Base-by-base conservation (phyloP, 2,797 vertebrate species). In the Graptemys geographica region DNA sequence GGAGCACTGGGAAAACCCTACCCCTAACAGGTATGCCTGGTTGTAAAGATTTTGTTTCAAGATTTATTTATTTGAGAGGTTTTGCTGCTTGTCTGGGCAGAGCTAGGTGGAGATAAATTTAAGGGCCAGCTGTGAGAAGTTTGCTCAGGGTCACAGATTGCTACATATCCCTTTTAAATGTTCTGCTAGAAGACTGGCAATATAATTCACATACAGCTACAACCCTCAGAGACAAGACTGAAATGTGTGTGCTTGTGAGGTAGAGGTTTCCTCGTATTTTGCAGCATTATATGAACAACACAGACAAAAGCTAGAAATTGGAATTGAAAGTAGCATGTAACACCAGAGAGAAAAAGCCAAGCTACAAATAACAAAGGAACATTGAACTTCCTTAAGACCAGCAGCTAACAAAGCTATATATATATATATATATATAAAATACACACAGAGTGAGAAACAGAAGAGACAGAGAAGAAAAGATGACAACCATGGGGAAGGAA, bases 341-440 rank as follows among this genome's bases (percentile, higher is more conserved):
- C 44, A 76, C 25, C 69, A 57, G 49, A 23, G 49, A 69, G 37
- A 76, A 80, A 83, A 83, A n/a, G 16, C 53, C 69, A 57, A 53
- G 53, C 10, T 12, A 52, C n/a, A 76, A 79, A 31, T 62, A 79
- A 84, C 44, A 27, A 11, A 3, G 12, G n/a, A 53, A 81, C 37
- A 55, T 4, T 81, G 80, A 62, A 16, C 13, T 56, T 27, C 15
- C 44, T 72, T 44, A 79, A 57, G n/a, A 55, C 78, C 74, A 62
- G 69, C n/a, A 31, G 8, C 53, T 86, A 51, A 81, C 69, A 25
- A n/a, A 84, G 41, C 1, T 27, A 1, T 27, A 16, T 49, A 0
- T 27, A 16, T 49, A 0, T 49, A 0, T 27, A 16, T 49, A 0
- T 49, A 0, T 1, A 79, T 27, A 76, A 56, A 37, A n/a, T 25